Base-by-base conservation (phyloP, 1,140 invertebrate genomes). In the Drosophila mojavensis region DNA sequence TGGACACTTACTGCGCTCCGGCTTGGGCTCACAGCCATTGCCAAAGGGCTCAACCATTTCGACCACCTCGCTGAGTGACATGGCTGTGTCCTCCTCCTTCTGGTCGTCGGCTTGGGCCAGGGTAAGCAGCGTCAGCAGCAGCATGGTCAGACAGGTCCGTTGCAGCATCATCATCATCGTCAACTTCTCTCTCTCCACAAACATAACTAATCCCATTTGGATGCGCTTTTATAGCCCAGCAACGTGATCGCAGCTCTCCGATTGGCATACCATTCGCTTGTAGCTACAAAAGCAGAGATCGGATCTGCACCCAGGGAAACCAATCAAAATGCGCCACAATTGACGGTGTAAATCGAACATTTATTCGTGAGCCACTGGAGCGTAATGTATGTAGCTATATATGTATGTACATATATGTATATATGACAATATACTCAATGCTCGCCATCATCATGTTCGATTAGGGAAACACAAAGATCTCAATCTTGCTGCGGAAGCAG, bases 401-500 rank as follows among this genome's bases (percentile, higher is more conserved):
- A 55, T 20, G 3, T 53, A 47, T 47, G 0, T 13, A 43, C n/a
- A 20, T 20, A 24, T 24, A 24, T 24, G 3, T 24, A 24, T 24
- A 24, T 24, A 2, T 24, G 20, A 24, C 3, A 24, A 3, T 24
- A 24, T 24, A 24, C 20, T 24, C 20, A 24, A 24, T 36, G 6
- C 2, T 36, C 33, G 15, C 10, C 11, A 47, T 5, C 43, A 4
- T 9, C 43, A 47, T 47, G 43, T 9, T 33, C n/a, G 9, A 17
- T 54, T 20, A 92, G 59, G 91, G 91, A 53, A 92, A 92, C 17
- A 92, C 56, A 45, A 92, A 92, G 48, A 75, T 53, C 17, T 79
- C 77, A 13, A 92, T 92, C 50, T 81, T 79, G 20, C 28, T 53
- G 39, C 74, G 77, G 3, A 92, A 68, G 36, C 91, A 92, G 13